Evolutionary conservation across 2,888 invertebrate species (phyloP).

Genomic region (Liodrosophila aerea): DNA sequence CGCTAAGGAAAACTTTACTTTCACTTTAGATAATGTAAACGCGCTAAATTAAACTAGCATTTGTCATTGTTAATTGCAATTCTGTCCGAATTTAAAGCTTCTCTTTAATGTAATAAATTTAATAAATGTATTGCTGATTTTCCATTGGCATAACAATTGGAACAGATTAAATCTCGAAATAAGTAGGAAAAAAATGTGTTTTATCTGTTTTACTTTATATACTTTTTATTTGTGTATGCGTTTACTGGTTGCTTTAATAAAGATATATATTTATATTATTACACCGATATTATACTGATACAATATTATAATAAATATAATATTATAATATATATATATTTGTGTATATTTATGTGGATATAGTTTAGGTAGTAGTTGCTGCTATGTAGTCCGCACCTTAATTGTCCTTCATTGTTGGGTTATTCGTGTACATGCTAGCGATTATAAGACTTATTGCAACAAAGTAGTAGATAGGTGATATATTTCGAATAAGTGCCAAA

Average conservation of each 20-base stretch:
- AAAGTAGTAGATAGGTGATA: constrained; percentile 29
- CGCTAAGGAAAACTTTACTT: constrained; percentile 49
- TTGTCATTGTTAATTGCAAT: constrained; percentile 18
- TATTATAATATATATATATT: constrained; percentile 25
- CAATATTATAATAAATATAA: too few relatives aligned
- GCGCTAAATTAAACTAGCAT: constrained; percentile 67
- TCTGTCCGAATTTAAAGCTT: constrained; percentile 58
- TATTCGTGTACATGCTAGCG: constrained; percentile 60
- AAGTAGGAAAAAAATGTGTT: constrained; percentile 60
- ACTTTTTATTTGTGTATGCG: constrained; percentile 54
- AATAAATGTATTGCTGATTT: too few relatives aligned
- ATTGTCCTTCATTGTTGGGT: constrained; percentile 71
- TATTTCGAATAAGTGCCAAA: constrained; percentile 63
- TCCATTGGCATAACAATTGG: constrained; percentile 40
- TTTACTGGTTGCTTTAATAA: constrained; percentile 30
- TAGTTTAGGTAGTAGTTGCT: constrained; percentile 56
- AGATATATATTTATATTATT: constrained; percentile 34
- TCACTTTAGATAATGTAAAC: constrained; percentile 55
- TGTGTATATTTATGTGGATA: constrained; percentile 32
- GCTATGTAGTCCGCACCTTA: constrained; percentile 56
- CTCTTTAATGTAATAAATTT: constrained; percentile 38
- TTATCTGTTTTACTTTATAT: constrained; percentile 33
- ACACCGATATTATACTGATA: constrained; percentile 24
- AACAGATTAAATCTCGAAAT: constrained; percentile 50
- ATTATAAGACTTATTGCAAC: constrained; percentile 38